A percentile compares a stretch with the other conserved stretches of the same genome.
Evolutionary conservation across 2,797 vertebrate genomes (phyloP).

Genomic region (Yasuhikotakia modesta): DNA sequence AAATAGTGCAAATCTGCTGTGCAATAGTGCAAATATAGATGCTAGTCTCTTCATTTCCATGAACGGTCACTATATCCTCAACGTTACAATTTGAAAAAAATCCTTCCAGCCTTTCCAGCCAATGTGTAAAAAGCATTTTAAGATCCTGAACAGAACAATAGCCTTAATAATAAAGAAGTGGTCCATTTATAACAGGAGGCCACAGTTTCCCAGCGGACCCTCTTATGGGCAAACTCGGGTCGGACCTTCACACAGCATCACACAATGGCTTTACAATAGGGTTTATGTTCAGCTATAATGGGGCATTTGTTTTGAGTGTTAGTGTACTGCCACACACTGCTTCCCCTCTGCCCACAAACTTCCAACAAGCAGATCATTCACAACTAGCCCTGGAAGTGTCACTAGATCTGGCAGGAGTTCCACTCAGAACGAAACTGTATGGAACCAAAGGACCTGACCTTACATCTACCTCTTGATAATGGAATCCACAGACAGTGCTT

Average conservation of each 20-base stretch:
- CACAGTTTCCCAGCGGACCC: slow-evolving; percentile 36
- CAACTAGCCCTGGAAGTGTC: slow-evolving; percentile 18
- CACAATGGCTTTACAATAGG: slow-evolving; percentile 52
- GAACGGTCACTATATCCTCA: slow-evolving; percentile 18
- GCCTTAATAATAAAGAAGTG: slow-evolving; percentile 53
- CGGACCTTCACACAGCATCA: slow-evolving; percentile 45
- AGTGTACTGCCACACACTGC: slow-evolving; percentile 55
- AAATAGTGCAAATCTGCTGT: too few relatives aligned
- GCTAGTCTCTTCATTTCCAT: too few relatives aligned
- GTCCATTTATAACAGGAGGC: slow-evolving; percentile 44
- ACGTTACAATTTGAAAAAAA: slow-evolving; percentile 26
- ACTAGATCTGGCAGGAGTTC: slow-evolving; percentile 32
- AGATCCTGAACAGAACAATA: slow-evolving; percentile 44
- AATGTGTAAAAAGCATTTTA: slow-evolving; percentile 45
- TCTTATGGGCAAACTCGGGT: slow-evolving; percentile 49
- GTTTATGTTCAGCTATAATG: slow-evolving; percentile 60
- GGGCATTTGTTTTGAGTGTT: slow-evolving; percentile 54
- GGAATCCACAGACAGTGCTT: slow-evolving; percentile 14
- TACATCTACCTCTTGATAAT: slow-evolving; percentile 21
- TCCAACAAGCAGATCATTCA: slow-evolving; percentile 53
- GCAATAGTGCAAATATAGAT: too few relatives aligned
- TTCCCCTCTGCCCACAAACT: slow-evolving; percentile 25
- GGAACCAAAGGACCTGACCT: slow-evolving; percentile 28
- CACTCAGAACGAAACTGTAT: slow-evolving; percentile 33
- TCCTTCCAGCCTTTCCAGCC: slow-evolving; percentile 29